A percentile compares a stretch with the other conserved stretches of the same genome.
Evolutionary conservation across 2,888 invertebrate species (phyloP).

Genomic region (Diaprepes abbreviatus): DNA sequence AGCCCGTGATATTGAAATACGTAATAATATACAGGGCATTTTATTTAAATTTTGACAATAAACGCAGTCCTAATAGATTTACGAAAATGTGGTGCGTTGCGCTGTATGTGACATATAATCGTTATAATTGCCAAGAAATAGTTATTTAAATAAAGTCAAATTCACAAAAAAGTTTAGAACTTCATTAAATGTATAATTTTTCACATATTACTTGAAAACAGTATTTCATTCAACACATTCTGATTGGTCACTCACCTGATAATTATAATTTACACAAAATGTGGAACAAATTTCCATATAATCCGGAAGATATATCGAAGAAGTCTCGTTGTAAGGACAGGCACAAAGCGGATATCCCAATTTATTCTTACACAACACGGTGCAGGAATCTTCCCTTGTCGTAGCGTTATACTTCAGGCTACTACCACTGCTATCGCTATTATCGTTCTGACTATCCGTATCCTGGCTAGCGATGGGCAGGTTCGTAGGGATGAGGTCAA

Average conservation of each 20-base stretch:
- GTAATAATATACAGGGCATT: too few species aligned
- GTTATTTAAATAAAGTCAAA: too few species aligned
- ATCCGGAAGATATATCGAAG: constrained; percentile 59
- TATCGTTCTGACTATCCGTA: constrained; percentile 25
- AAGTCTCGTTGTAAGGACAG: constrained; percentile 60
- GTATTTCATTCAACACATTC: too few species aligned
- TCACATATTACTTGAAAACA: too few species aligned
- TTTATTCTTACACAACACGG: constrained; percentile 73
- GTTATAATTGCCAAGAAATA: too few species aligned
- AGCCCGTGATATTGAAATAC: too few species aligned
- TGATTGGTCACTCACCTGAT: constrained; percentile 52
- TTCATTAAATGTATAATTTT: too few species aligned
- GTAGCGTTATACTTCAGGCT: constrained; percentile 58
- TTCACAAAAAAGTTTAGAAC: too few species aligned
- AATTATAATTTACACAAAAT: constrained; percentile 68
- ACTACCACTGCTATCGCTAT: neutral
- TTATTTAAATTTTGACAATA: too few species aligned
- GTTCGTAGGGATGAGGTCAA: constrained; percentile 69
- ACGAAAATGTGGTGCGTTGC: too few species aligned
- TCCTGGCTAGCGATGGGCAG: constrained; percentile 58
- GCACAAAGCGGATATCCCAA: constrained; percentile 74
- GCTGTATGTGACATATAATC: too few species aligned
- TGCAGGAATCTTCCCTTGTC: constrained; percentile 72
- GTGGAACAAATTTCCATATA: constrained; percentile 70
- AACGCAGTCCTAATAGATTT: too few species aligned